These are phyloP conservation scores for Leucophenga varia DNA, from an alignment of 1,140 invertebrate species.

Conservation along the genomic window DNA sequence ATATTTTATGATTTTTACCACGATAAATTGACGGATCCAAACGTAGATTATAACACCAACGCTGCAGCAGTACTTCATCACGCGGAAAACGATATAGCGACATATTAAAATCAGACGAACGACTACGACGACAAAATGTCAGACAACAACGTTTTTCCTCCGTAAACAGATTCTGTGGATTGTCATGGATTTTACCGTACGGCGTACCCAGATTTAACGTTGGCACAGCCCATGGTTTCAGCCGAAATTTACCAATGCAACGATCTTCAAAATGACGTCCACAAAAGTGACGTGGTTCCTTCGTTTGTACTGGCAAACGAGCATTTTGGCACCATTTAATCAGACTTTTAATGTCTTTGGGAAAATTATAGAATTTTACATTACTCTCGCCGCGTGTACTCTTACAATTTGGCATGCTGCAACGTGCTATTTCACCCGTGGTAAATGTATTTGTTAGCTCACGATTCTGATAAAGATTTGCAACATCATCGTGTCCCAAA, in stretches of 20 bases:
- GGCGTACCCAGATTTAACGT: slow-evolving; percentile 44
- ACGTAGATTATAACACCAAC: slow-evolving; percentile 51
- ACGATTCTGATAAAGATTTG: slow-evolving; percentile 50
- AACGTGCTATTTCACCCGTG: slow-evolving; percentile 43
- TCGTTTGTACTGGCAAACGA: slow-evolving; percentile 43
- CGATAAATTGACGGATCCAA: slow-evolving; percentile 47
- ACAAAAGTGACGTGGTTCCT: slow-evolving; percentile 48
- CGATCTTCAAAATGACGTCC: slow-evolving; percentile 49
- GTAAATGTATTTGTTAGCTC: slow-evolving; percentile 49
- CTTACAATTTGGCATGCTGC: slow-evolving; percentile 48
- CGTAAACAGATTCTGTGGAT: slow-evolving; percentile 43
- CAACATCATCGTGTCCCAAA: slow-evolving; percentile 48
- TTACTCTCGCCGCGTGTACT: slow-evolving; percentile 48
- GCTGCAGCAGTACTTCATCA: slow-evolving; percentile 38
- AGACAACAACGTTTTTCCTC: slow-evolving; percentile 50
- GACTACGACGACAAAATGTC: slow-evolving; percentile 43
- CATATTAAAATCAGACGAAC: slow-evolving; percentile 49
- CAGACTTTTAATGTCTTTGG: slow-evolving; percentile 48
- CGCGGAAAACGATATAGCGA: slow-evolving; percentile 48
- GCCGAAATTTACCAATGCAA: slow-evolving; percentile 48
- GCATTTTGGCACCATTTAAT: slow-evolving; percentile 54
- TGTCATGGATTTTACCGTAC: slow-evolving; percentile 49
- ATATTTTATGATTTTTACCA: slow-evolving; percentile 52
- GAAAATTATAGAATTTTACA: slow-evolving; percentile 50
- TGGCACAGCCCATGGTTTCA: slow-evolving; percentile 50